These are phyloP conservation scores for Agraylea sexmaculata DNA, from an alignment of 1,140 invertebrate genomes.

Conservation along the genomic window DNA sequence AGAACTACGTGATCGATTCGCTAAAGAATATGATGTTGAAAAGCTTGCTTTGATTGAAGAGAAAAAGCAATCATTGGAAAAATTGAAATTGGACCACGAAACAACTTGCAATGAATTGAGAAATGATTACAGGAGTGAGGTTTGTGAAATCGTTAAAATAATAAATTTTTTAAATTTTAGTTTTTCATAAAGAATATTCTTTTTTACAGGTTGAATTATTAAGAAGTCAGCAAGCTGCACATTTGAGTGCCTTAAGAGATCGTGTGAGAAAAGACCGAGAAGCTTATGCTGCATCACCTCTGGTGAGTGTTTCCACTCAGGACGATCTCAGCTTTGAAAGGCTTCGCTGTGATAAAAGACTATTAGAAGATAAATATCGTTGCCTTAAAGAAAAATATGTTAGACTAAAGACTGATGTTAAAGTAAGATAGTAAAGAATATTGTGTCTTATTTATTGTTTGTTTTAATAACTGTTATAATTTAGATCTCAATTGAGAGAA, in stretches of 20 bases:
- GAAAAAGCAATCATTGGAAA: conserved; percentile 37
- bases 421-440: too few species aligned
- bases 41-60: conserved; percentile 34
- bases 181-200: neutral
- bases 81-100: conserved; percentile 38
- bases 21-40: conserved; percentile 32
- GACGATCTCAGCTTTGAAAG: conserved; percentile 49
- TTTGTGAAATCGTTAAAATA: conserved; percentile 17
- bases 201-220: conserved; percentile 34
- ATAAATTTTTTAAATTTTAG: neutral
- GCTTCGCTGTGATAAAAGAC: conserved; percentile 55
- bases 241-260: conserved; percentile 46
- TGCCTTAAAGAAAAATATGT: conserved; percentile 71
- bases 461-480: conserved; percentile 10
- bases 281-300: neutral
- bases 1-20: conserved; percentile 14
- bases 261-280: conserved; percentile 48
- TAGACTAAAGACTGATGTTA: conserved; percentile 64
- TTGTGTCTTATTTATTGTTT: neutral
- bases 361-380: conserved; percentile 65
- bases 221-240: conserved; percentile 50
- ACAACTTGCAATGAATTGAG: conserved; percentile 43
- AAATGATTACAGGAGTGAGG: conserved; percentile 47
- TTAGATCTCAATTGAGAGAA: conserved; percentile 42
- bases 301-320: conserved; percentile 17